These are phyloP conservation scores for Progne subis DNA, from an alignment of 2,113 vertebrate species.

Conservation along the genomic window DNA sequence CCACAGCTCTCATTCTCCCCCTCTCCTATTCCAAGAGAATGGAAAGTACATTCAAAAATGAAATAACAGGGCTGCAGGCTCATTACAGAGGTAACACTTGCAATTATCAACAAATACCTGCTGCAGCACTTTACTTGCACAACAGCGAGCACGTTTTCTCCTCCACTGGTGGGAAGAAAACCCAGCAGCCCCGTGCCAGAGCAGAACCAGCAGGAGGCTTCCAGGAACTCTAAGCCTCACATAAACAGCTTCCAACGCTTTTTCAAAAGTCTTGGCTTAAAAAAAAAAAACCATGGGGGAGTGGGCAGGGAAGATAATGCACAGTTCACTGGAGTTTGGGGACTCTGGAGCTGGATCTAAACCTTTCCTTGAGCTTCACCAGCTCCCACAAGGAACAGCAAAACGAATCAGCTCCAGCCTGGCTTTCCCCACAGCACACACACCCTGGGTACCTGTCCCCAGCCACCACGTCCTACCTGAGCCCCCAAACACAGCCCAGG, in stretches of 20 bases:
- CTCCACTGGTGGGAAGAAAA: background rate
- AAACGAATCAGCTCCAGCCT: background rate
- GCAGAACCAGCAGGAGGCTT: background rate
- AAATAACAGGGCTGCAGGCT: background rate
- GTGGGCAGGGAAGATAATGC: background rate
- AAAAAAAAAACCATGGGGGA: background rate
- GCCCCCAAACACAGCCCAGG: accelerated
- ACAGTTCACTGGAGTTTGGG: background rate
- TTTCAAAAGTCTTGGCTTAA: background rate
- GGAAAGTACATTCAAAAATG: background rate
- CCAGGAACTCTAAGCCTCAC: background rate
- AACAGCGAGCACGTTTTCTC: background rate
- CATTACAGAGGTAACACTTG: background rate
- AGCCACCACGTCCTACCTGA: background rate
- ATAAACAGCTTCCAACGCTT: background rate
- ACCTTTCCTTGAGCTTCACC: background rate
- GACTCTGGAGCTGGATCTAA: background rate
- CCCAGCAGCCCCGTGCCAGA: background rate
- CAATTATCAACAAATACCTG: background rate
- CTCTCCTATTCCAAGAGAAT: background rate
- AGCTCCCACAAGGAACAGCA: background rate
- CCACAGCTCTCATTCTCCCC: background rate
- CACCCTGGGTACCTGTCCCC: accelerated
- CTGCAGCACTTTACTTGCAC: background rate
- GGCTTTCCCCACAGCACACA: background rate